phyloP scores from a whole-genome alignment of 2,113 vertebrate species.

The Odocoileus virginianus region DNA sequence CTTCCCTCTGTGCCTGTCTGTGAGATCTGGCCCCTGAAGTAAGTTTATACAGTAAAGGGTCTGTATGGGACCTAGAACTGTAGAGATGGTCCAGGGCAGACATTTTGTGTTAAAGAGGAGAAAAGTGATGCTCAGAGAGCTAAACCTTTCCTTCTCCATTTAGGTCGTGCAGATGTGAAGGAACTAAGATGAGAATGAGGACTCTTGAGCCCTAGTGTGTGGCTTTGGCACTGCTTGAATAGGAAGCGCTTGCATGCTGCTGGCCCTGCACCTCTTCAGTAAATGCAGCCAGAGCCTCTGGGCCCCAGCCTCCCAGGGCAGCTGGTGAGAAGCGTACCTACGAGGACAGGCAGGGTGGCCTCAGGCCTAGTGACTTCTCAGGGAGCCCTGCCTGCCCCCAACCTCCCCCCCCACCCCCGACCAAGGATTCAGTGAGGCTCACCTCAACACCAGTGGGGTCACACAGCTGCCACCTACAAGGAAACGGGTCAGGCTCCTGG shows the following conservation, averaged over 20 bases:
- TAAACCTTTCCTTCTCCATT: background rate
- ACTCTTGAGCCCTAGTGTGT: rapidly evolving
- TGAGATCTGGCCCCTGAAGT: background rate
- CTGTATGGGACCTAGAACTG: background rate
- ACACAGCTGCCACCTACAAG: background rate
- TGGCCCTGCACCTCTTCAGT: rapidly evolving
- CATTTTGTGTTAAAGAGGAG: background rate
- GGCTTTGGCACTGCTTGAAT: background rate
- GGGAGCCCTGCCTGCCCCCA: background rate
- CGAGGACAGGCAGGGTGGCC: background rate
- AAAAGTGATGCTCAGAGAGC: background rate
- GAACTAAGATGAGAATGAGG: background rate
- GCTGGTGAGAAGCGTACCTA: background rate
- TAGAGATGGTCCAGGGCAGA: background rate
- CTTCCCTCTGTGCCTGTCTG: background rate
- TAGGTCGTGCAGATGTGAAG: background rate
- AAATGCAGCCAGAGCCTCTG: background rate
- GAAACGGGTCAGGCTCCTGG: background rate
- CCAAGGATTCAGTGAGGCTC: background rate
- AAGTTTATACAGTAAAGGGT: background rate
- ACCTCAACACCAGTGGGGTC: background rate
- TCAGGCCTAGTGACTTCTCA: background rate
- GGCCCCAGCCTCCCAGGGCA: background rate
- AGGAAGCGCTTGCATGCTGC: background rate
- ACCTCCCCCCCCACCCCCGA: background rate